phyloP scores from a whole-genome alignment of 2,797 vertebrate genomes.

The Hyperoplus immaculatus region DNA sequence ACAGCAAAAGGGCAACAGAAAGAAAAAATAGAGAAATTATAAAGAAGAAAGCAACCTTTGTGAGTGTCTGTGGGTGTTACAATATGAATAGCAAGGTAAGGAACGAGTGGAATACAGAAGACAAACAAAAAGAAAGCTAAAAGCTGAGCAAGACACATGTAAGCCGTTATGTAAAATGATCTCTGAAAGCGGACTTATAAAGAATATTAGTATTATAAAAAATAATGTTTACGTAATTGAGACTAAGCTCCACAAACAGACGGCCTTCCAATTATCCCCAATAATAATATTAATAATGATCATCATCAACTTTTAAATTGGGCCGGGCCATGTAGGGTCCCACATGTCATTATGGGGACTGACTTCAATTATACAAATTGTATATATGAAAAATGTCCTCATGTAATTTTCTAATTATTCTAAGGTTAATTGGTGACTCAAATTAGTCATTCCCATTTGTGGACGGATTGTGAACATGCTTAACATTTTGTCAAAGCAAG shows the following conservation, averaged over 20 bases:
- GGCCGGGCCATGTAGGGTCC: constrained; percentile 14
- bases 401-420: not conserved
- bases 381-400: not conserved
- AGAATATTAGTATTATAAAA: no score
- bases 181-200: no score
- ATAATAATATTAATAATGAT: constrained; percentile 24
- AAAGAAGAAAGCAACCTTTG: constrained; percentile 12
- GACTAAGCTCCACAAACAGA: not conserved
- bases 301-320: constrained; percentile 27
- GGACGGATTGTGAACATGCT: not conserved
- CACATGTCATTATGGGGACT: constrained; percentile 34
- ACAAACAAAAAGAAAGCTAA: not conserved
- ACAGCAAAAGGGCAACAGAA: not conserved
- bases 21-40: not conserved
- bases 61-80: not conserved
- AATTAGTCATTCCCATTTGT: not conserved
- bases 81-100: not conserved
- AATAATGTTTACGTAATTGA: no score
- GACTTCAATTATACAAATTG: not conserved
- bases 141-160: not conserved
- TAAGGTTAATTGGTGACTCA: not conserved
- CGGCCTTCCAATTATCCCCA: not conserved
- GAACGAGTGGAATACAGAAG: not conserved
- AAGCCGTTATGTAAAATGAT: not conserved
- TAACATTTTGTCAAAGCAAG: not conserved